phyloP scores from a whole-genome alignment of 2,888 invertebrate genomes.

The Tipula vernalis region DNA sequence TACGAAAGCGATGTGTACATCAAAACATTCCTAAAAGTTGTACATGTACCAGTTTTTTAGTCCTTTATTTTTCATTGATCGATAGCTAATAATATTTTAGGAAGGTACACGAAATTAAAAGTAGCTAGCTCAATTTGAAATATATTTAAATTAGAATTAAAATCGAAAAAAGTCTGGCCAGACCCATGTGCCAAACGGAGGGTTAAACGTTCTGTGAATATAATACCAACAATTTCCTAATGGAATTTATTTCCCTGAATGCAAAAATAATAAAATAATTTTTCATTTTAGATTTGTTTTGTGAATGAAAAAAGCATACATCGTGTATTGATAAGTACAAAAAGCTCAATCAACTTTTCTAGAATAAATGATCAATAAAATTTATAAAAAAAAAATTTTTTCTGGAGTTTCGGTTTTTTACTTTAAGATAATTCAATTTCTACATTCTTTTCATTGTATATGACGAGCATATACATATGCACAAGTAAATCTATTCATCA shows the following conservation, averaged over 20 bases:
- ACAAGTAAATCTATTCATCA: background rate
- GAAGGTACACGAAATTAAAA: too few relatives aligned
- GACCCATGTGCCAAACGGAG: too few relatives aligned
- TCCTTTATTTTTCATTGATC: too few relatives aligned
- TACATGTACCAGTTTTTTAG: too few relatives aligned
- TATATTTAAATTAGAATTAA: too few relatives aligned
- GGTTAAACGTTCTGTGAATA: background rate
- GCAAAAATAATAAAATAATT: background rate
- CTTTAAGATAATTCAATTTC: background rate
- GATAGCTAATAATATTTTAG: too few relatives aligned
- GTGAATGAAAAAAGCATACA: background rate
- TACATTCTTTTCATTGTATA: background rate
- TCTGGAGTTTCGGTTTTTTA: background rate
- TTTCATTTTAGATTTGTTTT: background rate
- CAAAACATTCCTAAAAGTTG: too few relatives aligned
- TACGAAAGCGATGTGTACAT: too few relatives aligned
- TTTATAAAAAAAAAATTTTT: background rate
- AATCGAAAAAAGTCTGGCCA: too few relatives aligned
- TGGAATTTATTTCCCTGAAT: background rate
- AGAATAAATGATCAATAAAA: background rate
- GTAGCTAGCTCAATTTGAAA: too few relatives aligned
- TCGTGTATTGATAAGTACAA: background rate
- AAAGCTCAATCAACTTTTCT: background rate
- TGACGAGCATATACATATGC: background rate
- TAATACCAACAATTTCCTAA: background rate